phyloP scores from a whole-genome alignment of 2,888 invertebrate species.

The Erebia ligea region DNA sequence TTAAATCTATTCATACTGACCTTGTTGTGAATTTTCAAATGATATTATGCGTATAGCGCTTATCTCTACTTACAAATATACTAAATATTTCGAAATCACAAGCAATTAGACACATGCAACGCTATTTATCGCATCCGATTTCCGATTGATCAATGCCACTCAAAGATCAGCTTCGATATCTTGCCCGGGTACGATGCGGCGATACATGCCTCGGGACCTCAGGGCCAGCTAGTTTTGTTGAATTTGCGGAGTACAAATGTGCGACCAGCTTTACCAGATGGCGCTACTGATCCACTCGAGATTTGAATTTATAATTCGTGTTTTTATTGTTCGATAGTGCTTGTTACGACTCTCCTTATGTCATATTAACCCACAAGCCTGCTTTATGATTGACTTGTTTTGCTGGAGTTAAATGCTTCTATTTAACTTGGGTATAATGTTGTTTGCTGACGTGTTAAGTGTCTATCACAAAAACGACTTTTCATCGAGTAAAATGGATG shows the following conservation, averaged over 20 bases:
- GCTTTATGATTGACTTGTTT: constrained; percentile 16
- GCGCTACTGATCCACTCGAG: constrained; percentile 54
- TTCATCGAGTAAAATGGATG: neutral
- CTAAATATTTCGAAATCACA: too few species aligned
- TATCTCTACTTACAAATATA: too few species aligned
- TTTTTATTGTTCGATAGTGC: constrained; percentile 56
- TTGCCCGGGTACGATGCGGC: too few species aligned
- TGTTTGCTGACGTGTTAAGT: constrained; percentile 12
- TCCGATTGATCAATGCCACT: too few species aligned
- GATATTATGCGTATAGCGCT: too few species aligned
- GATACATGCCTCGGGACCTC: too few species aligned
- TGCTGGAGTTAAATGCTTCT: constrained; percentile 7
- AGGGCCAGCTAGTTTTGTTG: neutral
- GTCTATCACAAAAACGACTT: neutral
- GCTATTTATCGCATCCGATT: too few species aligned
- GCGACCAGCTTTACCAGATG: constrained; percentile 46
- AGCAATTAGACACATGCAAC: too few species aligned
- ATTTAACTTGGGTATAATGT: neutral
- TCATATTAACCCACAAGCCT: constrained; percentile 33
- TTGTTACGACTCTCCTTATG: constrained; percentile 37
- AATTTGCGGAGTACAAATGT: neutral
- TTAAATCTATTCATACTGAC: neutral
- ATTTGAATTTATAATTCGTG: constrained; percentile 69
- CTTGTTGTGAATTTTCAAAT: neutral
- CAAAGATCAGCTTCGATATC: too few species aligned